Conservation (phyloP, 2,797 vertebrate genomes). For the Alcedo quadribrachys region DNA sequence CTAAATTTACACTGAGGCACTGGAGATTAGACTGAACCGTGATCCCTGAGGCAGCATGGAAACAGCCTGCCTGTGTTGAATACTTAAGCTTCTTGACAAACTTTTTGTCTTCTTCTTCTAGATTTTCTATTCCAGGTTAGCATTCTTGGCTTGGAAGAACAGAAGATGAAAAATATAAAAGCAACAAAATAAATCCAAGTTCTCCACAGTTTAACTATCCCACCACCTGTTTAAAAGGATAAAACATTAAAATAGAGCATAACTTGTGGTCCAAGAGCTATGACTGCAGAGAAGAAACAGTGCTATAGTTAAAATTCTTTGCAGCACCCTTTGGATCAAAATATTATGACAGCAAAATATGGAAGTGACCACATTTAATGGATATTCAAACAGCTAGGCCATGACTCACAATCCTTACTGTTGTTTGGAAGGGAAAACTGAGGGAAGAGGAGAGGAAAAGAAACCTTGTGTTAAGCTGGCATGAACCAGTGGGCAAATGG, state of each 20-base stretch:
- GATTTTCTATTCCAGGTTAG: slow-evolving; percentile 23
- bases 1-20: neutral
- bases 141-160: slow-evolving; percentile 59
- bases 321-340: slow-evolving; percentile 66
- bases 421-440: slow-evolving; percentile 64
- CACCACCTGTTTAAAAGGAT: slow-evolving; percentile 70
- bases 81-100: slow-evolving; percentile 20
- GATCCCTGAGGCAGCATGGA: slow-evolving; percentile 9
- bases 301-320: slow-evolving; percentile 51
- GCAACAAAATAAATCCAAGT: slow-evolving; percentile 61
- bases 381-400: slow-evolving; percentile 35
- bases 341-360: slow-evolving; percentile 55
- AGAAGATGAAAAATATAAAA: slow-evolving; percentile 16
- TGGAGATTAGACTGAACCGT: neutral
- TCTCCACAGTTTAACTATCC: slow-evolving; percentile 55
- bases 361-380: slow-evolving; percentile 55
- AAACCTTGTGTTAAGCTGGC: slow-evolving; percentile 72
- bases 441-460: slow-evolving; percentile 49
- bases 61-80: neutral
- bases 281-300: slow-evolving; percentile 48
- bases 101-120: slow-evolving; percentile 41
- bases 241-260: slow-evolving; percentile 30
- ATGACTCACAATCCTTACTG: slow-evolving; percentile 40
- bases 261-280: slow-evolving; percentile 54
- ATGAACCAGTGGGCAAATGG: slow-evolving; percentile 79